Percentiles rank a stretch among this genome's conserved stretches.
These are phyloP conservation scores for Eupithecia vulgata DNA, from an alignment of 2,888 invertebrate species.

Conservation along the genomic window DNA sequence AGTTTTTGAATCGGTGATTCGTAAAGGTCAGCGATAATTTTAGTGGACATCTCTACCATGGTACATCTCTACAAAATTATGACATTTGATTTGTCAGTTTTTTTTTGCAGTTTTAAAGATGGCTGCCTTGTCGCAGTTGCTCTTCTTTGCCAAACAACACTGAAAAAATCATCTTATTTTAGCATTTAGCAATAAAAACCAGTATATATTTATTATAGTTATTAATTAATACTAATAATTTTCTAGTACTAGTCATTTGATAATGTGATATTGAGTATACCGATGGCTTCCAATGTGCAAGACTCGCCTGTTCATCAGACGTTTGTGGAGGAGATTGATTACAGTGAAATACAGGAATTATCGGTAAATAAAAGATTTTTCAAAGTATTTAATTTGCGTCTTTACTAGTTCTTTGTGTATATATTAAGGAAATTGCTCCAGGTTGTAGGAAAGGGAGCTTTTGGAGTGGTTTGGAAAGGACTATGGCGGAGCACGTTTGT, in stretches of 20 bases:
- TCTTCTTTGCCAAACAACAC: conserved; percentile 81
- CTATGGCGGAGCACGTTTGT: conserved; percentile 93
- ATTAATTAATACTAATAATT: conserved; percentile 53
- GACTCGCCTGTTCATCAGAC: conserved; percentile 80
- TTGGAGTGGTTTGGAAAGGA: conserved; percentile 96
- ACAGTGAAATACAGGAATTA: conserved; percentile 89
- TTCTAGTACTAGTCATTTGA: conserved; percentile 71
- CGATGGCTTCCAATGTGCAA: conserved; percentile 83
- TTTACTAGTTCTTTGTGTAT: conserved; percentile 27
- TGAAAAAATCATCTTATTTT: conserved; percentile 71
- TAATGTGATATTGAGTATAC: conserved; percentile 82
- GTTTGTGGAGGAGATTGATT: conserved; percentile 91
- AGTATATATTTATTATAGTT: conserved; percentile 53
- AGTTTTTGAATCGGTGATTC: background rate
- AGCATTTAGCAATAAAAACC: conserved; percentile 63
- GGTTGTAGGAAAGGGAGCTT: conserved; percentile 97
- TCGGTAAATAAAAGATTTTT: conserved; percentile 81
- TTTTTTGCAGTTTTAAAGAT: conserved; percentile 77
- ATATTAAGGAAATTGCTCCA: conserved; percentile 63
- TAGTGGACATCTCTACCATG: conserved; percentile 43
- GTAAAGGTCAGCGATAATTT: background rate
- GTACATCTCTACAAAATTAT: conserved; percentile 26
- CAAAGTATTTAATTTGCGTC: conserved; percentile 18
- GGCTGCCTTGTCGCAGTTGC: conserved; percentile 83
- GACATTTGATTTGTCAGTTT: conserved; percentile 48